These are phyloP conservation scores for Scytalopus superciliaris DNA, from an alignment of 2,113 vertebrate genomes.

Conservation along the genomic window DNA sequence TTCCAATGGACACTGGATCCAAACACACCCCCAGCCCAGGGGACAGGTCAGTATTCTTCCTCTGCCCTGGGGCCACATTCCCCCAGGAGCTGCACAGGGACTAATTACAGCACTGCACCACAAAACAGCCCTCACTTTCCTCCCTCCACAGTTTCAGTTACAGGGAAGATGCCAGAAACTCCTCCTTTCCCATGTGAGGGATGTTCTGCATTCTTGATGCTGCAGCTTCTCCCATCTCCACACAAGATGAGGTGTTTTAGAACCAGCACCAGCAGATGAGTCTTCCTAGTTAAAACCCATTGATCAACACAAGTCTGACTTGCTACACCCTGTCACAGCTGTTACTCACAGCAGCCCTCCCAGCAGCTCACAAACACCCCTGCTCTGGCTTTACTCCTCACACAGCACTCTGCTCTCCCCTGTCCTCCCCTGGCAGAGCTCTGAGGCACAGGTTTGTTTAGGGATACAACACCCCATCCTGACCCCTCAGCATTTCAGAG, in stretches of 20 bases:
- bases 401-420: too few relatives aligned
- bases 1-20: fast-evolving
- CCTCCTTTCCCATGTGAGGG: fast-evolving
- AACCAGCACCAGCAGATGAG: not conserved
- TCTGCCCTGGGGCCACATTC: fast-evolving
- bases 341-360: not conserved
- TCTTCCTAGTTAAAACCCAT: not conserved
- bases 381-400: not conserved
- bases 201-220: fast-evolving
- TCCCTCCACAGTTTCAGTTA: not conserved
- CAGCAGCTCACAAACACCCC: not conserved
- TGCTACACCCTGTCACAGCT: not conserved
- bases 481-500: too few relatives aligned
- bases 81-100: not conserved
- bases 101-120: not conserved
- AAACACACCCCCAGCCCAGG: fast-evolving
- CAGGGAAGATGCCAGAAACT: not conserved
- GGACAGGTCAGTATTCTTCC: too few relatives aligned
- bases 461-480: not conserved
- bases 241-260: not conserved
- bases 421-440: not conserved
- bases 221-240: not conserved
- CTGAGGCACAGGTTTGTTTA: too few relatives aligned
- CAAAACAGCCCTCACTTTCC: not conserved
- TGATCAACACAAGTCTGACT: not conserved